These are phyloP conservation scores for Hololepta plana DNA, from an alignment of 2,888 invertebrate species.

Conservation along the genomic window DNA sequence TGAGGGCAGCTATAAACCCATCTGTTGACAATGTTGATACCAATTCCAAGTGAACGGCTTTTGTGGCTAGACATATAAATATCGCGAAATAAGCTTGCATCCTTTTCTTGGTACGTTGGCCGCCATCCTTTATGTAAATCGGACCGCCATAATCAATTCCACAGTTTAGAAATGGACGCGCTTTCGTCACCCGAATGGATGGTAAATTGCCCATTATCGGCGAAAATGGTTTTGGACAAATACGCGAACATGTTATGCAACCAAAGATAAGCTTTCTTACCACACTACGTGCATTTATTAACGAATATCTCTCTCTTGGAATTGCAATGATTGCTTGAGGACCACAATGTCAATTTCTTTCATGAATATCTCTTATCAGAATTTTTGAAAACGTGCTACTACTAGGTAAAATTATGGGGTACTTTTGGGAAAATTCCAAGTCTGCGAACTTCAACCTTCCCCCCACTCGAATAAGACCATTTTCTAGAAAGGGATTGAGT, in stretches of 20 bases:
- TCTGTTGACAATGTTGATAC: too few relatives aligned
- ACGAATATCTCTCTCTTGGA: slow-evolving; percentile 9
- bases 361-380: slow-evolving; percentile 9
- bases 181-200: slow-evolving; percentile 6
- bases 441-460: slow-evolving; percentile 9
- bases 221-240: slow-evolving; percentile 8
- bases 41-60: slow-evolving; percentile 12
- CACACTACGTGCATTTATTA: slow-evolving; percentile 8
- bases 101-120: slow-evolving; percentile 7
- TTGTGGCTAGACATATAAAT: slow-evolving; percentile 12
- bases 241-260: slow-evolving; percentile 10
- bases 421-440: slow-evolving; percentile 7
- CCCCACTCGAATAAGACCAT: slow-evolving; percentile 10
- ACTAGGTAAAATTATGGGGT: slow-evolving; percentile 9
- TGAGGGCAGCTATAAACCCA: too few relatives aligned
- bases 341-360: slow-evolving; percentile 9
- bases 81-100: slow-evolving; percentile 10
- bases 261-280: slow-evolving; percentile 8
- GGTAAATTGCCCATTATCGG: slow-evolving; percentile 12
- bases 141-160: slow-evolving; percentile 13
- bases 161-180: slow-evolving; percentile 8
- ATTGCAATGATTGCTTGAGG: slow-evolving; percentile 9
- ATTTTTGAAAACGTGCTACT: slow-evolving; percentile 7
- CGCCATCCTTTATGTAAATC: slow-evolving; percentile 8
- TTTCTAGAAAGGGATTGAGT: slow-evolving; percentile 9